These are phyloP conservation scores for Alviniconcha marisindica DNA, from an alignment of 1,140 invertebrate species.

Conservation along the genomic window DNA sequence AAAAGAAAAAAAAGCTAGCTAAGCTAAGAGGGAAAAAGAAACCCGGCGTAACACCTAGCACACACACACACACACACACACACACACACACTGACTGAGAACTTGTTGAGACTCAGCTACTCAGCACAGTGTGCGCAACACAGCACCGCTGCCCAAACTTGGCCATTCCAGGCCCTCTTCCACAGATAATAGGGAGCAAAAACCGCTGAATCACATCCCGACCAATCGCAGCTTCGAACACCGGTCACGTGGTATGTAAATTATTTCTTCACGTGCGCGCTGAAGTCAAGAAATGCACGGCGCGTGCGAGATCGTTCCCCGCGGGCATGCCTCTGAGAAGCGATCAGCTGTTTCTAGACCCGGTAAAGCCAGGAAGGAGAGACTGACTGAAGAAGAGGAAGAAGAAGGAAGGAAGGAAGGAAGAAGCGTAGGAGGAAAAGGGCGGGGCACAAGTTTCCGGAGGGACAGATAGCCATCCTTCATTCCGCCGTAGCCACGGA, in stretches of 20 bases:
- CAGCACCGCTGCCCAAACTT: constrained; percentile 28
- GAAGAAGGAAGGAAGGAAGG: neutral
- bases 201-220: constrained; percentile 34
- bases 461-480: neutral
- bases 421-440: neutral
- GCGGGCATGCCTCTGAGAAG: neutral
- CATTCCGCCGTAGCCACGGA: neutral
- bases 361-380: neutral
- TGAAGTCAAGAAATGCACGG: constrained; percentile 18
- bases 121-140: neutral
- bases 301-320: too few species aligned
- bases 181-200: neutral
- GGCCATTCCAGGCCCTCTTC: constrained; percentile 11
- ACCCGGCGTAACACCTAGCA: neutral
- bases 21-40: neutral
- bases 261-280: constrained; percentile 35
- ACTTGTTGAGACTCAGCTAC: neutral
- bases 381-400: neutral
- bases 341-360: constrained; percentile 12
- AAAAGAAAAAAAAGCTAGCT: constrained; percentile 1
- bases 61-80: too few species aligned
- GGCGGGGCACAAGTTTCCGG: neutral
- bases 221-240: neutral
- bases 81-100: neutral
- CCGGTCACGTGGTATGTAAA: constrained; percentile 24